Percentiles rank a stretch among this genome's conserved stretches.
These are phyloP conservation scores for Caenorhabditis sp. DNA, from an alignment of 2,888 invertebrate species.

Conservation along the genomic window DNA sequence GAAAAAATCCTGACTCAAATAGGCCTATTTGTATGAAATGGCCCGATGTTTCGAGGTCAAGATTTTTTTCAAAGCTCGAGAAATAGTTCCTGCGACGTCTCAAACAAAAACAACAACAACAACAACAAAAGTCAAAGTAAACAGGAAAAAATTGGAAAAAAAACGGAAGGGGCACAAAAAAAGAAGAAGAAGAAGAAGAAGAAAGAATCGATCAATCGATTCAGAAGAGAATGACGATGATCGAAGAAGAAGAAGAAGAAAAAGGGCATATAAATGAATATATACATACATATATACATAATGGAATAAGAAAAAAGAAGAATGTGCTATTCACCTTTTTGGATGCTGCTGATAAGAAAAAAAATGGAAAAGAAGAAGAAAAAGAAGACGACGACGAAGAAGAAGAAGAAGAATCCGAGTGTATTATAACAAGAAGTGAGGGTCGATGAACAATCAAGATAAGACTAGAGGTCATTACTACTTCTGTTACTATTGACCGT, in stretches of 20 bases:
- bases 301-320: not conserved
- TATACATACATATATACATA: not conserved
- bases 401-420: not conserved
- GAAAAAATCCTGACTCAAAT: too few species aligned
- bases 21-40: too few species aligned
- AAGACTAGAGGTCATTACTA: not conserved
- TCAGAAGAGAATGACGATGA: constrained; percentile 2
- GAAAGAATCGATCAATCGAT: constrained; percentile 5
- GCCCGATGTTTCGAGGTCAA: too few species aligned
- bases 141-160: not conserved
- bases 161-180: not conserved
- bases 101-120: too few species aligned
- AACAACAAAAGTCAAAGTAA: not conserved
- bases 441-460: too few species aligned
- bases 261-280: not conserved
- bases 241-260: not conserved
- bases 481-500: not conserved
- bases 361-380: not conserved
- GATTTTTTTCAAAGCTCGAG: too few species aligned
- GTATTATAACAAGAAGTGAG: too few species aligned
- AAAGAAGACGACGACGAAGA: not conserved
- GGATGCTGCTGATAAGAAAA: not conserved
- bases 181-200: constrained; percentile 5
- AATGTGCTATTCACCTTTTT: not conserved
- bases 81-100: too few species aligned